Base-by-base conservation (phyloP, 2,797 vertebrate species). In the Heteromormyrus szaboi region DNA sequence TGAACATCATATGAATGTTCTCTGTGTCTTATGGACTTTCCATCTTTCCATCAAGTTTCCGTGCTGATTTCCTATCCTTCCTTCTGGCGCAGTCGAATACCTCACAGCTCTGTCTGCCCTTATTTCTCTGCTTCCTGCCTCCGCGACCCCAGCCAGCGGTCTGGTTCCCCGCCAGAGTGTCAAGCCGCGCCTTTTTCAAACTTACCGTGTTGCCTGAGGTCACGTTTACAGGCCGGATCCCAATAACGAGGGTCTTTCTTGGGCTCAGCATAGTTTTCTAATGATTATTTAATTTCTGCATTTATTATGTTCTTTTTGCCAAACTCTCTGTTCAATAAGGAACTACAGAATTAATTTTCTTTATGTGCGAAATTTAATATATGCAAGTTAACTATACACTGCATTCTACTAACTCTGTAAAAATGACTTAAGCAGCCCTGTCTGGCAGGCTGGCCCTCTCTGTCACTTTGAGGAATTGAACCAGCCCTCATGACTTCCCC, bases 11-110 rank as follows among this genome's bases (percentile, higher is more conserved):
- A 87, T n/a, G 29, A 87, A 53, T 37, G 33, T 41, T 41, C 53
- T 54, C 51, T 86, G 37, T 12, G n/a, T 46, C 54, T 54, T n/a
- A 12, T 62, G 85, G 56, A 44, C 54, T 87, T 29, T 68, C 37
- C 33, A 44, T 62, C 85, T 62, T 62, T 65, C 81, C 46, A 53
- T 86, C 44, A 41, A 85, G 41, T 87, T 89, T 12, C 86, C 37
- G 44, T 50, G 59, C 56, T 88, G 48, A 65, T 85, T 85, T 87
- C n/a, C 22, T 62, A 1, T 62, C 56, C n/a, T 2, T 25, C 56
- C 79, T 72, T 37, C 53, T 65, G 46, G 19, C 29, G 11, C 79
- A 25, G 56, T 50, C 33, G 22, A 88, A 88, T 9, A 46, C 59
- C n/a, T 25, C 68, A 11, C 33, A 65, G 53, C 62, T 44, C 53